Evolutionary conservation across 2,797 vertebrate genomes (phyloP), one percentile per base, ranked within the genome.

Genomic region (Squalus acanthias): DNA sequence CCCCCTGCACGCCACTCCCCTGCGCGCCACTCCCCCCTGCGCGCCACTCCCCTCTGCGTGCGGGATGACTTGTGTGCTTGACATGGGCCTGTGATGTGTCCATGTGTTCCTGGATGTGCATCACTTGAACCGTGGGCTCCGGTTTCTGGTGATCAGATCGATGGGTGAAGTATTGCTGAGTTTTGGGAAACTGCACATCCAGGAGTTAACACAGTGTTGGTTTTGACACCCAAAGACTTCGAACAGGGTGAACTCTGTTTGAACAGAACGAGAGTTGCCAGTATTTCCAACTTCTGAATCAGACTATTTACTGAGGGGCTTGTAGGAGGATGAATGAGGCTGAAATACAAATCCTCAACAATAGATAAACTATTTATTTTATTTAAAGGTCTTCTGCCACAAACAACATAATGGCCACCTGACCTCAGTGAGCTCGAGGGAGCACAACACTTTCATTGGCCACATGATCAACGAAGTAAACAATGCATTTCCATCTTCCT

Each of bases 401-500:
- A 13, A 82, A 1, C 33, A 15, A 82, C 33, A 82, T 82, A 39
- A 8, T 15, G 76, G 33, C 15, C 76, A 82, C 39, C 76, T 82
- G 76, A 10, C 76, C 0, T 39, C 76, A 2, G n/a, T 46, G n/a
- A 39, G 1, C 9, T 39, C 76, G 13, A 0, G 0, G 0, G 13
- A 39, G 2, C 76, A 82, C n/a, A 39, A 82, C n/a, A 46, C 2
- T 3, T 82, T 82, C 76, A 39, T 39, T 39, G 10, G 0, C 1
- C 4, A 82, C 9, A 0, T 82, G n/a, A 39, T 82, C 13, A 0
- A 13, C 4, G 33, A n/a, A 39, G n/a, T 39, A n/a, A 15, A 4
- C n/a, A 39, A 15, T 15, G 0, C 0, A 9, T 4, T 0, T 0
- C 76, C 33, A 39, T 2, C 1, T 3, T 0, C 76, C 15, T 82